Evolutionary conservation across 2,888 invertebrate genomes (phyloP).

Genomic region (Rotaria macrura): DNA sequence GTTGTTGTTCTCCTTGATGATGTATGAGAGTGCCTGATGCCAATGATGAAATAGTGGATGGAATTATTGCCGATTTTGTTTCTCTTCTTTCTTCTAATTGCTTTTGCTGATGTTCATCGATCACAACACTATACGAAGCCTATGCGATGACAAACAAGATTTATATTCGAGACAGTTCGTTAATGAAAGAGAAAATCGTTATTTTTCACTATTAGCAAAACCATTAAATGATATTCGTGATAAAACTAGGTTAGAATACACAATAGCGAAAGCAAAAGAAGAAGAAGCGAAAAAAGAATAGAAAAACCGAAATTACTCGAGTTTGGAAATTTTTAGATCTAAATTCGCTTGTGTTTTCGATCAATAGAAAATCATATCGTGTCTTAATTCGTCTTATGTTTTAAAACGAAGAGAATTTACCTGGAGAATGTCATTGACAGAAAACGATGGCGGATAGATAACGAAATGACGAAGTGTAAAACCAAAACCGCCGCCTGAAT

Average conservation of each 20-base stretch:
- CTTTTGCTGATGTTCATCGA: slow-evolving; percentile 18
- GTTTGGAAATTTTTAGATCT: not conserved
- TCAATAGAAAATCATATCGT: not conserved
- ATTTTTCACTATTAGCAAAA: not conserved
- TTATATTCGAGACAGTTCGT: not conserved
- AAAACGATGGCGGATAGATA: slow-evolving; percentile 78
- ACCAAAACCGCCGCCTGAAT: slow-evolving; percentile 65
- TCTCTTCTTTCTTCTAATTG: not conserved
- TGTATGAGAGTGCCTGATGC: not conserved
- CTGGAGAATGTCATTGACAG: slow-evolving; percentile 40
- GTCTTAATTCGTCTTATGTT: not conserved
- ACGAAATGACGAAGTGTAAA: slow-evolving; percentile 87
- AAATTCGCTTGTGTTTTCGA: not conserved
- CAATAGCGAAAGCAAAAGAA: not conserved
- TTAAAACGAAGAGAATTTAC: not conserved
- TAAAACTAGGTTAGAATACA: not conserved
- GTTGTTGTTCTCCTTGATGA: slow-evolving; percentile 3
- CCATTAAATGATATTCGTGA: not conserved
- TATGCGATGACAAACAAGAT: not conserved
- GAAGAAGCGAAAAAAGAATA: not conserved
- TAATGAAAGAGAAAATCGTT: not conserved
- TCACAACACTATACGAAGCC: slow-evolving; percentile 4
- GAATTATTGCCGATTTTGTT: not conserved
- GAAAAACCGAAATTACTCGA: not conserved
- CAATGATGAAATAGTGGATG: not conserved